phyloP scores from a whole-genome alignment of 2,888 invertebrate species.

The Diplolepis rosae region DNA sequence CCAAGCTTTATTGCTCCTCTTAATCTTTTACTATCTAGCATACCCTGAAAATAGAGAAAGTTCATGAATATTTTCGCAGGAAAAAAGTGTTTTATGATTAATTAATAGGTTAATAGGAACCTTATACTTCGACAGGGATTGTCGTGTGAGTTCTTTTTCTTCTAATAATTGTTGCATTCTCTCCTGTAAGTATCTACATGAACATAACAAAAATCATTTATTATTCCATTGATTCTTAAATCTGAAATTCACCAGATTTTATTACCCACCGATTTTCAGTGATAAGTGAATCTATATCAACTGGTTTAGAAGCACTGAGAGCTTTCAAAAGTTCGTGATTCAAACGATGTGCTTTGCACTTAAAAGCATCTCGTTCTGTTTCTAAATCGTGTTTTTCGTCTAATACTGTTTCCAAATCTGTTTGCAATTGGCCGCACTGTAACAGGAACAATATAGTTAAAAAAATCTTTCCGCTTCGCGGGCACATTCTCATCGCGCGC shows the following conservation, averaged over 20 bases:
- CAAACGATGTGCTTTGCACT: conserved; percentile 86
- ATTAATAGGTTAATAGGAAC: conserved; percentile 70
- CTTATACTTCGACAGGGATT: conserved; percentile 85
- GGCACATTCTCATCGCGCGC: too few relatives aligned
- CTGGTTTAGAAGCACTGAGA: conserved; percentile 76
- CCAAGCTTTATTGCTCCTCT: conserved; percentile 83
- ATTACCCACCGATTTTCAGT: conserved; percentile 83
- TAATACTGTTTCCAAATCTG: conserved; percentile 84
- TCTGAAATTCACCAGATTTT: background rate
- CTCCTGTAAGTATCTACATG: conserved; percentile 82
- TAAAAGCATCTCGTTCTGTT: conserved; percentile 87
- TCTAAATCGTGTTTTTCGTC: conserved; percentile 91
- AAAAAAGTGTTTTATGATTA: background rate
- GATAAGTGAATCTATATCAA: conserved; percentile 87
- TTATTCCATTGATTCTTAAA: background rate
- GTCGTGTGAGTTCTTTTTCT: conserved; percentile 84
- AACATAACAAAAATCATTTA: conserved; percentile 5
- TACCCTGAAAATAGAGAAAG: conserved; percentile 75
- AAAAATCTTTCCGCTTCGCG: too few relatives aligned
- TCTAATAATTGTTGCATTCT: conserved; percentile 85
- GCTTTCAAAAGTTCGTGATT: conserved; percentile 87
- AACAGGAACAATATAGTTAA: conserved; percentile 43
- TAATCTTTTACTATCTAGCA: conserved; percentile 83
- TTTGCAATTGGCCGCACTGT: conserved; percentile 83
- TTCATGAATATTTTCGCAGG: background rate